These are phyloP conservation scores for Neodontobutis hainanensis DNA, from an alignment of 2,113 vertebrate species.

Conservation along the genomic window DNA sequence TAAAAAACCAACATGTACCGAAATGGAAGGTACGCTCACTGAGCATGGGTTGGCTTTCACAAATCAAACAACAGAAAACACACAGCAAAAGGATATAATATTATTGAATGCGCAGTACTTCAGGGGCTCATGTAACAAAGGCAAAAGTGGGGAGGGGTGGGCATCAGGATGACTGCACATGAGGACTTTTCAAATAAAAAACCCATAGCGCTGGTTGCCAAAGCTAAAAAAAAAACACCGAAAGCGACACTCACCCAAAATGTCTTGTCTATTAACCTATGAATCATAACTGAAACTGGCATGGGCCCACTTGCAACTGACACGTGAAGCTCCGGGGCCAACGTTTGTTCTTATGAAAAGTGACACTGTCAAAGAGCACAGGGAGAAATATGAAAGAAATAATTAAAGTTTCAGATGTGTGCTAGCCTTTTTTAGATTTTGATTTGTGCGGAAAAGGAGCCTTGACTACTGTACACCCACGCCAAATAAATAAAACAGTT, in stretches of 20 bases:
- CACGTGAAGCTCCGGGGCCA: conserved; percentile 64
- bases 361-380: conserved; percentile 57
- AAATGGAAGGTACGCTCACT: not conserved
- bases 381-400: conserved; percentile 28
- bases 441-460: conserved; percentile 13
- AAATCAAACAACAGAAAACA: conserved; percentile 36
- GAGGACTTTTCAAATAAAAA: conserved; percentile 65
- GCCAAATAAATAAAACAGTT: conserved; percentile 26
- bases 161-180: conserved; percentile 58
- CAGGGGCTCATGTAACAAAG: conserved; percentile 49
- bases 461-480: conserved; percentile 5
- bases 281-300: conserved; percentile 73
- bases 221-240: conserved; percentile 54
- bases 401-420: conserved; percentile 33
- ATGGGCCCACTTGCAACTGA: conserved; percentile 60
- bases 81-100: conserved; percentile 38
- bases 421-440: conserved; percentile 17
- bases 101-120: conserved; percentile 30
- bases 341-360: conserved; percentile 60
- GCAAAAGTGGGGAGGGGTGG: conserved; percentile 34
- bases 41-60: conserved; percentile 1
- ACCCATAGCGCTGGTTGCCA: conserved; percentile 53
- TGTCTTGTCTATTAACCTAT: conserved; percentile 73
- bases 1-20: not conserved
- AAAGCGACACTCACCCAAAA: conserved; percentile 67